Evolutionary conservation across 2,797 vertebrate genomes (phyloP).

Genomic region (Aythya fuligula): DNA sequence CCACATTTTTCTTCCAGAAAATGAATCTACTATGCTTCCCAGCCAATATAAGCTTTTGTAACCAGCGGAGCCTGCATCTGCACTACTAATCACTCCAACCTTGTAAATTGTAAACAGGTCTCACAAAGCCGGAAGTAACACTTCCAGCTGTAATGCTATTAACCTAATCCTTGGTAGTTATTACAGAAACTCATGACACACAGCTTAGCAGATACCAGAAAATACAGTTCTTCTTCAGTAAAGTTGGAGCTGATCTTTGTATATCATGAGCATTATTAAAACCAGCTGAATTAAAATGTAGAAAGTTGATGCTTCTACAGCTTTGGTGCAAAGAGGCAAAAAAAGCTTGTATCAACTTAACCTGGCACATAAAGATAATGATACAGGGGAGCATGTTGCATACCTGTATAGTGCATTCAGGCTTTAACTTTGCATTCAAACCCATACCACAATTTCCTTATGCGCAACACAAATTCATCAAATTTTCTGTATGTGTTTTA

Average conservation of each 20-base stretch:
- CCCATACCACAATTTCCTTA: background rate
- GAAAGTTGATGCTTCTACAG: background rate
- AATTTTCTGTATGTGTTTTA: background rate
- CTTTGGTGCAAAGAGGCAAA: background rate
- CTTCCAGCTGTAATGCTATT: slow-evolving; percentile 66
- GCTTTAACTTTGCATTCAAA: background rate
- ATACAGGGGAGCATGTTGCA: background rate
- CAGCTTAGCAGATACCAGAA: slow-evolving; percentile 43
- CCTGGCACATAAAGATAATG: background rate
- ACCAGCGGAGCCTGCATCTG: slow-evolving; percentile 46
- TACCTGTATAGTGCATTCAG: accelerated
- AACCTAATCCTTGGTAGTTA: slow-evolving; percentile 65
- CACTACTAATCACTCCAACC: slow-evolving; percentile 69
- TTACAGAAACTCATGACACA: slow-evolving; percentile 50
- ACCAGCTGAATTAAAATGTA: slow-evolving; percentile 32
- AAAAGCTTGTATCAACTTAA: background rate
- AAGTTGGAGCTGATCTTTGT: slow-evolving; percentile 51
- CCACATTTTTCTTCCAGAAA: slow-evolving; percentile 33
- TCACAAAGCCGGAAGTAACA: slow-evolving; percentile 58
- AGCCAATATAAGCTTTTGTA: slow-evolving; percentile 40
- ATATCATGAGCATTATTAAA: slow-evolving; percentile 10
- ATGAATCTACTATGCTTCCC: background rate
- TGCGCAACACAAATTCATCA: background rate
- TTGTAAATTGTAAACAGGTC: slow-evolving; percentile 57
- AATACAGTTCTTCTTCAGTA: slow-evolving; percentile 32